Base-by-base conservation (phyloP, 2,888 invertebrate genomes). In the Heliconius cydno region DNA sequence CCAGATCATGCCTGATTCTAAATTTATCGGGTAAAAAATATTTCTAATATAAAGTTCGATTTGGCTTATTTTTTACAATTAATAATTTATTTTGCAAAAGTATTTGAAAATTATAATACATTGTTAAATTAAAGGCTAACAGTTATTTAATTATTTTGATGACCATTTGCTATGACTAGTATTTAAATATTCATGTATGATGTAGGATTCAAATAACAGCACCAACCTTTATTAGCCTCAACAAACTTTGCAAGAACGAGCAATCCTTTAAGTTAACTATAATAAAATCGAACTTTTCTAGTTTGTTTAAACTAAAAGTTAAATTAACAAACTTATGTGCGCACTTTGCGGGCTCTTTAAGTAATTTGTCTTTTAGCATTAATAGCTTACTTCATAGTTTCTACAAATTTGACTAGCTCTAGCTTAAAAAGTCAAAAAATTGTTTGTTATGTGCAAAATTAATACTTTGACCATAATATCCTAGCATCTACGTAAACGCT, bases 401-500 rank as follows among this genome's bases (percentile, higher is more conserved):
- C 57, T 13, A 57, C 34, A 22, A 57, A 72, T 57, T 57, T 30
- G 22, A 52, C 28, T 28, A 25, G 38, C 63, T 41, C 25, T 25
- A 63, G n/a, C 4, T 73, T n/a, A 25, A 34, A 72, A 25, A 25
- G 57, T 13, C 34, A 28, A 70, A 76, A 66, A 79, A 79, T 66
- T 73, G 3, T 60, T 71, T 76, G 66, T 34, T 68, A 34, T 46
- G 46, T 73, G 46, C 25, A n/a, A 60, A 67, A 76, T 65, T 78
- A 30, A 41, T 65, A 73, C 78, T 79, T 72, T 76, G 66, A 70
- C 77, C 67, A 78, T 77, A 73, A 79, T 76, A 81, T 78, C 74
- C 38, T 80, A 63, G 76, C 78, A 79, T 80, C 76, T 79, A 75
- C 75, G 73, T 75, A 79, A 81, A 78, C 80, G 78, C 76, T 74